Base-by-base conservation (phyloP, 2,888 invertebrate genomes). In the Cyrtodaria siliqua region DNA sequence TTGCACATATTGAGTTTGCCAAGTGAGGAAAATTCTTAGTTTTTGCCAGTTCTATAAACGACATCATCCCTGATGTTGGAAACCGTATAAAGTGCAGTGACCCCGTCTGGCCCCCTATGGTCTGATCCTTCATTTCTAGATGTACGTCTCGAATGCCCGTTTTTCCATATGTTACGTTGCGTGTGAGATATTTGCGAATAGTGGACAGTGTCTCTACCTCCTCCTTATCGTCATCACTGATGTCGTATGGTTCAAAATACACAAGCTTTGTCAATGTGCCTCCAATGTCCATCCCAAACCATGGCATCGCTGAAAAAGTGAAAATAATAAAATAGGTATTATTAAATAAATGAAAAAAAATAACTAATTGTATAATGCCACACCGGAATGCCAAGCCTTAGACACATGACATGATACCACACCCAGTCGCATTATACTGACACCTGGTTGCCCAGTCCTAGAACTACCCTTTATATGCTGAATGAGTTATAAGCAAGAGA, bases 261-360 rank as follows among this genome's bases (percentile, higher is more conserved):
- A 99, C 98, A 81, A 99, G 94, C 94, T 99, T 99, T 23, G 97
- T 97, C 9, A 99, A 94, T 2, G 98, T 98, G 12, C 99, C 99
- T 14, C 99, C 99, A 79, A 99, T 99, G 93, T 99, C 99, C 97
- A 99, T 98, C 63, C 99, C 99, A 94, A 99, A 99, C 99, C 99
- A 99, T 52, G 99, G 94, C 92, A 94, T 92, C 6, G 93, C 94
- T 94, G 83, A 55, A 91, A 85, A 26, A 59, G 23, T 61, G 38
- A 38, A 61, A 47, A 44, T 44, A 44, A 9, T 44, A 44, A 44
- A 9, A 44, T 33, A 12, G 12, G 4, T 33, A 33, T 33, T n/a
- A n/a, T n/a, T n/a, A n/a, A n/a, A n/a, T n/a, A n/a, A n/a, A n/a
- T n/a, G n/a, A n/a, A n/a, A n/a, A n/a, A n/a, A n/a, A n/a, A n/a